Percentiles rank a stretch among this genome's conserved stretches.
Evolutionary conservation across 2,888 invertebrate genomes (phyloP).

Genomic region (Sinopyrophorus schimmeli): DNA sequence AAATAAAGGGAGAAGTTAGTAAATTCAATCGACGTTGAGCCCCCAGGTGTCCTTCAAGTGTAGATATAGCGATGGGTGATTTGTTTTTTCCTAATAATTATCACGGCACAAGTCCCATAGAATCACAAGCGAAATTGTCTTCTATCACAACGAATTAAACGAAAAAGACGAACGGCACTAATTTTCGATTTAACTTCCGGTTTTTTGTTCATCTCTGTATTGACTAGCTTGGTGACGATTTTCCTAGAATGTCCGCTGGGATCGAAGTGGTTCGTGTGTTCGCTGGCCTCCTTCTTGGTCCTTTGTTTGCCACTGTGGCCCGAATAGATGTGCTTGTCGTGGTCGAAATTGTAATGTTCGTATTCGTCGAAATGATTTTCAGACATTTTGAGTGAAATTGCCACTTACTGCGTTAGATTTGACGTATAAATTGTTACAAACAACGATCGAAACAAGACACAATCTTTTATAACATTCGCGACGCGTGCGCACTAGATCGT

Average conservation of each 20-base stretch:
- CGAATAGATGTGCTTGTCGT: slow-evolving; percentile 85
- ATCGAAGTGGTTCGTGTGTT: slow-evolving; percentile 90
- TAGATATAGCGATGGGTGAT: no score
- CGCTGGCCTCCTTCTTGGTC: slow-evolving; percentile 83
- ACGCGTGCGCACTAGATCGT: not conserved
- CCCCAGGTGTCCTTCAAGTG: no score
- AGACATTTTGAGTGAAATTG: slow-evolving; percentile 66
- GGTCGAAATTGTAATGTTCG: slow-evolving; percentile 93
- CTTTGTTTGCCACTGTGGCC: slow-evolving; percentile 91
- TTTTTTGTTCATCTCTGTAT: slow-evolving; percentile 82
- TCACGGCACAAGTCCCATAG: no score
- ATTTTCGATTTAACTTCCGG: slow-evolving; percentile 47
- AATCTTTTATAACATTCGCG: slow-evolving; percentile 12
- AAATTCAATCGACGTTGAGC: no score
- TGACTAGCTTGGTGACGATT: slow-evolving; percentile 81
- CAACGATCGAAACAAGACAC: no score
- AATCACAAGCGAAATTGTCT: no score
- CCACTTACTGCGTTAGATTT: not conserved
- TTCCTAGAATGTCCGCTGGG: slow-evolving; percentile 93
- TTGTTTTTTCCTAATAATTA: no score
- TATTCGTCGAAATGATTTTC: slow-evolving; percentile 84
- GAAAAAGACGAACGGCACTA: slow-evolving; percentile 11
- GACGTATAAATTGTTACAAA: slow-evolving; percentile 9
- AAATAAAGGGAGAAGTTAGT: no score
- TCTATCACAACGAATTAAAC: no score